Conservation (phyloP, 2,797 vertebrate genomes). For the Decapterus maruadsi region DNA sequence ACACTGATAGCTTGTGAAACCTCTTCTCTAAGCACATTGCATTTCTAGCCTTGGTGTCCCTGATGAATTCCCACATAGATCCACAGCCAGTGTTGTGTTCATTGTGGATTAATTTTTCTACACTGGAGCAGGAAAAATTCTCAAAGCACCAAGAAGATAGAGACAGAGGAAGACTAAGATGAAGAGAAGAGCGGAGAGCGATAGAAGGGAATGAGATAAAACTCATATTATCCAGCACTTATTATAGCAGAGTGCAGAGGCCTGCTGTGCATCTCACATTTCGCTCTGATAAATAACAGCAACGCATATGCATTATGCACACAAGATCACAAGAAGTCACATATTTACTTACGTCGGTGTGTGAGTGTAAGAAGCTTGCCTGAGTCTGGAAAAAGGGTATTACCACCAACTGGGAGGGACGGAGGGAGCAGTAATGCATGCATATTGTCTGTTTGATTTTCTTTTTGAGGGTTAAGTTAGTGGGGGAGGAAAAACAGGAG, state of each 20-base stretch:
- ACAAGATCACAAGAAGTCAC: background rate
- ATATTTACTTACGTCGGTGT: conserved; percentile 16
- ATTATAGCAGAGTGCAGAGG: conserved; percentile 47
- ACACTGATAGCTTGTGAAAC: background rate
- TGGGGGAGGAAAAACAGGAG: conserved; percentile 8
- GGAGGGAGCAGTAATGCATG: background rate
- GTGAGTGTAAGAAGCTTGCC: background rate
- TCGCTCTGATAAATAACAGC: conserved; percentile 52
- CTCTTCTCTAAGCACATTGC: background rate
- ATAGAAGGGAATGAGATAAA: conserved; percentile 30
- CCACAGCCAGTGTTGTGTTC: background rate
- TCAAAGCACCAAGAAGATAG: background rate
- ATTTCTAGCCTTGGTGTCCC: background rate
- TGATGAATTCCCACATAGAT: too few species aligned
- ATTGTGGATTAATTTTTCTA: conserved; percentile 12
- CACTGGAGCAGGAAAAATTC: background rate
- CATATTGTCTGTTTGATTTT: background rate
- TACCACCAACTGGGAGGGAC: conserved; percentile 13
- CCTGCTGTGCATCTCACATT: conserved; percentile 46
- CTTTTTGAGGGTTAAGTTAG: conserved; percentile 7
- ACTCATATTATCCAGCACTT: conserved; percentile 63
- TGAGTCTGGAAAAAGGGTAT: conserved; percentile 7
- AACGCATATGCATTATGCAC: background rate
- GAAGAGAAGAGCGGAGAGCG: background rate
- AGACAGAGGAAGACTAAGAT: background rate